Evolutionary conservation across 92 coral and sea anemone species (phyloP), one percentile per base, ranked within the genome.

Genomic region (Nematostella vectensis): DNA sequence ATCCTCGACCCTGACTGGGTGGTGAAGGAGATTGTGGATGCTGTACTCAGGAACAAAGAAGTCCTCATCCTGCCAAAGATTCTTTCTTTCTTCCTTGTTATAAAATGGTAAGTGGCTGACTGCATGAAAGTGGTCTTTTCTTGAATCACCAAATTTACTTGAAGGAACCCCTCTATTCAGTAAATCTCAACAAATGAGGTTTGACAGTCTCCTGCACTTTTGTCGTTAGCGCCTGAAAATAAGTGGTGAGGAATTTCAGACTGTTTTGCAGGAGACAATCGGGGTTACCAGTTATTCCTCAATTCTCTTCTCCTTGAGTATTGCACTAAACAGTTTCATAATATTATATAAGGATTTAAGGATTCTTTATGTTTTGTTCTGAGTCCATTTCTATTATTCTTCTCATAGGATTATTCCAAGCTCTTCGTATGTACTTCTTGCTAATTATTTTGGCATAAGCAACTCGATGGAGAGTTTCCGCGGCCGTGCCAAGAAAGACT

Each of bases 1-100:
- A 91, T 91, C 36, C 66, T 85, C 63, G 91, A 85, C 0, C 91
- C 95, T 8, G 82, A 91, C 0, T 67, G 61, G 61, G 95, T 67
- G 13, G 70, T 74, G 18, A 74, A 91, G 69, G 67, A 51, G 37
- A 91, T 91, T 9, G 54, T 91, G 51, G 67, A 81, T 43, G 98
- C 82, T 4, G 42, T 91, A 11, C 63, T 74, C 17, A 69, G 91
- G 25, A 91, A 91, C 68, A 58, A 81, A 37, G 38, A 47, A 6
- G 25, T 81, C 0, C 27, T 91, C 58, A 58, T 69, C 31, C 77
- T 91, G 36, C 98, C 98, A n/a, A 64, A 60, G 55, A 42, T 81
- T 1, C 55, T 91, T 20, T 63, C 59, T 21, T 15, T 74, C 23
- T 50, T 81, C 61, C 64, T 91, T 1, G 31, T 76, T 61, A 33